Percentiles rank a stretch among this genome's conserved stretches.
Evolutionary conservation across 2,797 vertebrate species (phyloP).

Genomic region (Salmo trutta): DNA sequence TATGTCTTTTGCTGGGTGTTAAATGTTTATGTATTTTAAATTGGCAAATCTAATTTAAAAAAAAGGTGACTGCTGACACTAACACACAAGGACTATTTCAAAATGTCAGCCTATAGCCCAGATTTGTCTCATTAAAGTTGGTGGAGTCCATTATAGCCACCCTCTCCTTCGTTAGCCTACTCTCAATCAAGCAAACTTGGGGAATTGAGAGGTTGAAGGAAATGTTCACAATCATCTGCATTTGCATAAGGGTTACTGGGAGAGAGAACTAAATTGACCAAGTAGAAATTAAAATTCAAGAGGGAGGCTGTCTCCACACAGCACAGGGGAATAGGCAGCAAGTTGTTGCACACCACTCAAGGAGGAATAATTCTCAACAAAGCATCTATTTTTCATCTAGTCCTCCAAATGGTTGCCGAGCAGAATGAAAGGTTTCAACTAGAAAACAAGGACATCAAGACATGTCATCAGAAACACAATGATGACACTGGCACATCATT

Average conservation of each 20-base stretch:
- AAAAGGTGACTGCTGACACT: conserved; percentile 79
- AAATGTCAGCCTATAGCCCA: conserved; percentile 78
- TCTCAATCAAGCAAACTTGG: conserved; percentile 65
- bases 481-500: conserved; percentile 50
- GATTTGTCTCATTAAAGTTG: conserved; percentile 80
- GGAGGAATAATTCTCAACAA: conserved; percentile 45
- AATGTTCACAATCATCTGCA: conserved; percentile 57
- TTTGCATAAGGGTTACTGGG: conserved; percentile 61
- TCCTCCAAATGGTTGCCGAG: conserved; percentile 51
- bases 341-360: conserved; percentile 26
- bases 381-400: conserved; percentile 17
- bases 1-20: no score
- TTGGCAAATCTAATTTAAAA: not conserved
- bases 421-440: conserved; percentile 38
- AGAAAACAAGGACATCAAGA: conserved; percentile 48
- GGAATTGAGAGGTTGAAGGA: conserved; percentile 57
- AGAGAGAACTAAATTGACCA: conserved; percentile 49
- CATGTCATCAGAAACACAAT: conserved; percentile 40
- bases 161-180: conserved; percentile 61
- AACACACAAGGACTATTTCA: conserved; percentile 78
- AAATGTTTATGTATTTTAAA: no score
- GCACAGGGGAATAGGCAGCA: conserved; percentile 30
- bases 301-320: conserved; percentile 30
- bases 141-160: conserved; percentile 63
- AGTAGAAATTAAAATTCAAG: conserved; percentile 8